Evolutionary conservation across 2,888 invertebrate species (phyloP).

Genomic region (Lasioglossum figueresi): DNA sequence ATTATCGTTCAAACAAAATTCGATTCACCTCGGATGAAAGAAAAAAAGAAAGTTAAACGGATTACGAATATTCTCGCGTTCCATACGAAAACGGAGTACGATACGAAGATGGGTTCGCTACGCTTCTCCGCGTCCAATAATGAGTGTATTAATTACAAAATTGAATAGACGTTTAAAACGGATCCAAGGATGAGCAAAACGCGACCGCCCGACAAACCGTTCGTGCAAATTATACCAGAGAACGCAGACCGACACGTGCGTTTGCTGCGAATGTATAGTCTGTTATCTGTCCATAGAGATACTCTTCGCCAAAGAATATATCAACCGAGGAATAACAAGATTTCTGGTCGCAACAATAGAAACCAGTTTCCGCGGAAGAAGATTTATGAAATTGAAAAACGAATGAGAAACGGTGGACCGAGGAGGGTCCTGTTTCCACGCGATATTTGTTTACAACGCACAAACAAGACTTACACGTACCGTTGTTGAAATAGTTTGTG

Average conservation of each 20-base stretch:
- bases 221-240: not conserved
- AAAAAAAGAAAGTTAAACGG: not conserved
- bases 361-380: not conserved
- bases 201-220: not conserved
- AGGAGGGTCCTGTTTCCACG: not conserved
- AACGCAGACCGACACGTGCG: not conserved
- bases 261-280: not conserved
- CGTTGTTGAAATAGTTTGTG: constrained; percentile 78
- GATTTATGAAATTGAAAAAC: not conserved
- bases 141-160: not conserved
- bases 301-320: not conserved
- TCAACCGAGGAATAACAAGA: not conserved
- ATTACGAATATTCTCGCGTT: not conserved
- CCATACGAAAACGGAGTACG: not conserved
- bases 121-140: not conserved
- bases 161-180: not conserved
- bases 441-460: not conserved
- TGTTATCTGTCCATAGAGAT: not conserved
- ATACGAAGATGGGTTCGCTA: too few relatives aligned
- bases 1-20: not conserved
- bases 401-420: not conserved
- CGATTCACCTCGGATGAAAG: not conserved
- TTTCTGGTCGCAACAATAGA: not conserved
- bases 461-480: constrained; percentile 66
- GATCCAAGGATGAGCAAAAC: not conserved